phyloP scores from a whole-genome alignment of 2,797 vertebrate species.

The Tapirus indicus region DNA sequence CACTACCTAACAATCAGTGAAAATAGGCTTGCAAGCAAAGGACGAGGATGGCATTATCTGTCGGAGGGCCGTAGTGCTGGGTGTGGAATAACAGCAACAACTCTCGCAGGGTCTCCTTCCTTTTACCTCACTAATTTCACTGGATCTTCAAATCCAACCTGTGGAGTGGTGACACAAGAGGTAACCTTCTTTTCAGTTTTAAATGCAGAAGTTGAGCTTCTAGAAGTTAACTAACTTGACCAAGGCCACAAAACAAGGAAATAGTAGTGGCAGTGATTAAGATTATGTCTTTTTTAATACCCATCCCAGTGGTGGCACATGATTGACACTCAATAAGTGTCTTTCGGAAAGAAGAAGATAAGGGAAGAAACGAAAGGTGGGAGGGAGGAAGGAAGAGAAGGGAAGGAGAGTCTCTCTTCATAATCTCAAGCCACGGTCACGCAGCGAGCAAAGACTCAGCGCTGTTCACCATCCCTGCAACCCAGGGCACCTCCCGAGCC shows the following conservation, averaged over 20 bases:
- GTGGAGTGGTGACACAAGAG: neutral
- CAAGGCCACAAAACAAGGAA: neutral
- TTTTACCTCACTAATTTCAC: neutral
- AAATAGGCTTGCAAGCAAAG: neutral
- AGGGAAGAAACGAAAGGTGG: neutral
- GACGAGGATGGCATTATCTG: neutral
- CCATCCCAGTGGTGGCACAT: neutral
- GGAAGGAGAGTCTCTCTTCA: neutral
- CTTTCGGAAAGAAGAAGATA: slow-evolving; percentile 29
- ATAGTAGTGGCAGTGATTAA: neutral
- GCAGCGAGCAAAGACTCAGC: neutral
- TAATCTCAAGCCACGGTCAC: neutral
- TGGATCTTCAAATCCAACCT: slow-evolving; percentile 12
- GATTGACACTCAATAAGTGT: neutral
- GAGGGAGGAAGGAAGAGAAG: neutral
- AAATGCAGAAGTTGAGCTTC: slow-evolving; percentile 38
- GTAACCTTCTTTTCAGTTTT: slow-evolving; percentile 40
- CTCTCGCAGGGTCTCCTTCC: neutral
- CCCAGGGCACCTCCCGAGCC: neutral
- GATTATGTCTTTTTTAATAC: neutral
- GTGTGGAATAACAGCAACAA: neutral
- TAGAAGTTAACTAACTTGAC: neutral
- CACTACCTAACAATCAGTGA: neutral
- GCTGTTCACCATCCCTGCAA: neutral
- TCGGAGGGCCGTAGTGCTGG: neutral